Conservation (phyloP, 2,113 vertebrate genomes). For the Sinocyclocheilus anophthalmus region DNA sequence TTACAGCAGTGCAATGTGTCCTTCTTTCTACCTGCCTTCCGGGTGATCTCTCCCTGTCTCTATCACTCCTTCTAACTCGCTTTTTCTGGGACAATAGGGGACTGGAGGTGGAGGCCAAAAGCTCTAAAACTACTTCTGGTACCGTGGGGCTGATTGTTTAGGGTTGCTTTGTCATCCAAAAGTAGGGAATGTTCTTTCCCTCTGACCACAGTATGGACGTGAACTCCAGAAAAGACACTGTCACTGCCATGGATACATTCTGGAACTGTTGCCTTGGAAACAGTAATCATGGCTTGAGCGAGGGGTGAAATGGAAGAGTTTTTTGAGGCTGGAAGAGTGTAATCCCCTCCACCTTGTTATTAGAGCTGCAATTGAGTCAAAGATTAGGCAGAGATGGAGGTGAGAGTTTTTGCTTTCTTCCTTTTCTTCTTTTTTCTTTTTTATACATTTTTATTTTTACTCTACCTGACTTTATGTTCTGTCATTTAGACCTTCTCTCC, state of each 20-base stretch:
- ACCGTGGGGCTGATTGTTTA: background rate
- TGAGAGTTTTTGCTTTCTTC: background rate
- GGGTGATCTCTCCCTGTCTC: background rate
- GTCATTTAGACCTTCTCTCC: background rate
- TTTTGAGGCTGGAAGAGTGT: constrained; percentile 32
- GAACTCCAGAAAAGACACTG: constrained; percentile 18
- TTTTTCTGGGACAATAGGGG: constrained; percentile 23
- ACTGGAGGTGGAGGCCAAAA: background rate
- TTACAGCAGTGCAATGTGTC: constrained; percentile 44
- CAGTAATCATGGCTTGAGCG: constrained; percentile 25
- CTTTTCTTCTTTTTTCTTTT: background rate
- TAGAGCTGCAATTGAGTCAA: constrained; percentile 36
- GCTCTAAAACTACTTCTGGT: constrained; percentile 14
- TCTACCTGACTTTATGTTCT: background rate
- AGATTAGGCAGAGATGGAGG: constrained; percentile 7
- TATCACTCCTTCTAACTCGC: background rate
- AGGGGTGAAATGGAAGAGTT: constrained; percentile 42
- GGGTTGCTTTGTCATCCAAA: background rate
- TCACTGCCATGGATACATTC: constrained; percentile 30
- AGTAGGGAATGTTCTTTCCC: constrained; percentile 20
- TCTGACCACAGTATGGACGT: constrained; percentile 9
- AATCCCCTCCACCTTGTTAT: constrained; percentile 30
- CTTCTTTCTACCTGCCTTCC: constrained; percentile 16
- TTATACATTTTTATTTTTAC: background rate
- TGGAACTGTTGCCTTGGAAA: constrained; percentile 45